Conservation (phyloP, 2,888 invertebrate species). For the Orthosia incerta region DNA sequence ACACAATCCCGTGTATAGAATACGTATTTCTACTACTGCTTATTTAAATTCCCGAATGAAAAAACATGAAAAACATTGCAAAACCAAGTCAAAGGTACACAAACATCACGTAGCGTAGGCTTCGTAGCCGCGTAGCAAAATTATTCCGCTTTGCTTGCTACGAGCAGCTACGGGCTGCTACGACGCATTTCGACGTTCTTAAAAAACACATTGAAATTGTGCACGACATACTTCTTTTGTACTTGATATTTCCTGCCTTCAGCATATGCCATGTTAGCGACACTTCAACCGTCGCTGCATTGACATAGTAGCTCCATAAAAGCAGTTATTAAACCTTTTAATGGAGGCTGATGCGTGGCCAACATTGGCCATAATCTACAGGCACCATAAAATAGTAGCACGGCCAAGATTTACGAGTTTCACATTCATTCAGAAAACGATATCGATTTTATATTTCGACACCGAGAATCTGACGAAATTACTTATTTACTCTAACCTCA, state of each 20-base stretch:
- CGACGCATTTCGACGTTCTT: conserved; percentile 11
- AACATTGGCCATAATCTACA: conserved; percentile 52
- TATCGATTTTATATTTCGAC: conserved; percentile 48
- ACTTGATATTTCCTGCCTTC: conserved; percentile 40
- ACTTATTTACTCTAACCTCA: conserved; percentile 54
- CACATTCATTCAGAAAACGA: conserved; percentile 30
- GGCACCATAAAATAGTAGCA: conserved; percentile 40
- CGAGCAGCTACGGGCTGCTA: conserved; percentile 35
- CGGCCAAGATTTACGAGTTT: conserved; percentile 42
- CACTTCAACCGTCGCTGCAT: conserved; percentile 39
- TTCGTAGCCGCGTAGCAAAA: conserved; percentile 49
- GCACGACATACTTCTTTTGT: conserved; percentile 37
- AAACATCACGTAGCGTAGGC: conserved; percentile 40
- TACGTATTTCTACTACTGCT: conserved; percentile 3
- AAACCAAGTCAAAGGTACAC: conserved; percentile 24
- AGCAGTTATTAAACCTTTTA: conserved; percentile 53
- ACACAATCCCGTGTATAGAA: background rate
- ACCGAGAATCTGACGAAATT: conserved; percentile 42
- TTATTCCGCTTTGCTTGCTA: conserved; percentile 53
- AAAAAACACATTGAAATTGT: conserved; percentile 47
- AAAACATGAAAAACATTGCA: conserved; percentile 33
- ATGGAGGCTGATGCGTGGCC: conserved; percentile 48
- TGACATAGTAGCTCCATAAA: conserved; percentile 48
- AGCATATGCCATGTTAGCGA: conserved; percentile 31
- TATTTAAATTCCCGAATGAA: conserved; percentile 20